These are phyloP conservation scores for Calcarius lapponicus DNA, from an alignment of 2,797 vertebrate species.

Conservation along the genomic window DNA sequence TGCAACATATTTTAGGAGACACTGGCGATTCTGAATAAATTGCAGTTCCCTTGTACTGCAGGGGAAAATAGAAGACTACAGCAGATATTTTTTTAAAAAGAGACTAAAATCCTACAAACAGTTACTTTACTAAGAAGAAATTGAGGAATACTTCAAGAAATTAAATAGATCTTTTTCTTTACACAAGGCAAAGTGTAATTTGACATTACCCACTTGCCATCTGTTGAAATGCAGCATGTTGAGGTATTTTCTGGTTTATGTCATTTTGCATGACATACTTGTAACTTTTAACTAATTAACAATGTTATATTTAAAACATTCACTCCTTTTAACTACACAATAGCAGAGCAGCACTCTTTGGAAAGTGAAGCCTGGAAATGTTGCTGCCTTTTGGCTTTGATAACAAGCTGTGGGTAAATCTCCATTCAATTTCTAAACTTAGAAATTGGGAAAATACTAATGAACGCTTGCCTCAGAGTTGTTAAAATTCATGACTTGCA, in stretches of 20 bases:
- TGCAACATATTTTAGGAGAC: not conserved
- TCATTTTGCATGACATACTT: not conserved
- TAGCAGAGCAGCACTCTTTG: not conserved
- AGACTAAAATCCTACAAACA: not conserved
- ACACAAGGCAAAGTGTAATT: not conserved
- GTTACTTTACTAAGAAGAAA: not conserved
- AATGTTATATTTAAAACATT: not conserved
- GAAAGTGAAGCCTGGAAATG: not conserved
- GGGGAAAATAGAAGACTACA: not conserved
- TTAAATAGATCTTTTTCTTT: not conserved
- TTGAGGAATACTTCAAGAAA: not conserved
- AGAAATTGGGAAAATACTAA: not conserved
- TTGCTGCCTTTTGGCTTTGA: not conserved
- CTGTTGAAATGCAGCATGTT: not conserved
- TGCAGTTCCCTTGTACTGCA: not conserved
- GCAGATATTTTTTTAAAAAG: not conserved
- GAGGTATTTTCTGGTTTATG: not conserved
- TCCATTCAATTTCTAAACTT: not conserved
- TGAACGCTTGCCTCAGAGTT: not conserved
- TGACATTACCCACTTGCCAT: not conserved
- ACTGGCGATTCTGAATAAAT: not conserved
- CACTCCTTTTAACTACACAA: not conserved
- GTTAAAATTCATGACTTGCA: slow-evolving; percentile 39
- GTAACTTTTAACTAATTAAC: not conserved
- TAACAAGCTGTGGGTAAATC: not conserved